These are phyloP conservation scores for Nyctibius bracteatus DNA, from an alignment of 2,113 vertebrate species.

Conservation along the genomic window DNA sequence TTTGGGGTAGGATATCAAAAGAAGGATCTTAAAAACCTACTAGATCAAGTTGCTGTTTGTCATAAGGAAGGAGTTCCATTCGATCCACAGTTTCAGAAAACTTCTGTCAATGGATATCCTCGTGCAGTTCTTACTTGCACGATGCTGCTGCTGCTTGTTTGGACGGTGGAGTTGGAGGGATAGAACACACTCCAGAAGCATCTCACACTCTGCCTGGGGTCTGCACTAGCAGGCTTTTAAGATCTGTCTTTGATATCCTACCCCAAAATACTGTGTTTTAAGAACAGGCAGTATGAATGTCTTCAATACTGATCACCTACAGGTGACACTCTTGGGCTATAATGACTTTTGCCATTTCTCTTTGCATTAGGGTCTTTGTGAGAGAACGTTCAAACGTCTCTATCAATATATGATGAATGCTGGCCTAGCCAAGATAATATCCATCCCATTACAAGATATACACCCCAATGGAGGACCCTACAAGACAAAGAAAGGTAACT, in stretches of 20 bases:
- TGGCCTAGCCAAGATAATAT: slow-evolving; percentile 80
- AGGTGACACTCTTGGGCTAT: neutral
- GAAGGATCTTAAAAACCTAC: neutral
- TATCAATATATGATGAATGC: slow-evolving; percentile 86
- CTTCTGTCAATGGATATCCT: neutral
- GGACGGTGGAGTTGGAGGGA: neutral
- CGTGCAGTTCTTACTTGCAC: neutral
- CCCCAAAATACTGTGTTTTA: neutral
- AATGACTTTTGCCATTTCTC: neutral
- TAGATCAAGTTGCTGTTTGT: neutral
- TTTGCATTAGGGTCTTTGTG: slow-evolving; percentile 77
- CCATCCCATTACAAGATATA: slow-evolving; percentile 82
- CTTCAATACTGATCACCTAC: neutral
- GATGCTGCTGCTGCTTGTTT: neutral
- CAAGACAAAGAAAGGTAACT: slow-evolving; percentile 87
- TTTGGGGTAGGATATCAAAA: neutral
- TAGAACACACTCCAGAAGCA: neutral
- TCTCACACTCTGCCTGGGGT: neutral
- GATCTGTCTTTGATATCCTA: neutral
- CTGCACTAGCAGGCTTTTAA: neutral
- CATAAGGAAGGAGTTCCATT: neutral
- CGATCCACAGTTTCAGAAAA: neutral
- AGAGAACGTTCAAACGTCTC: slow-evolving; percentile 81
- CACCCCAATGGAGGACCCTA: slow-evolving; percentile 79
- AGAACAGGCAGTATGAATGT: neutral